A percentile compares a stretch with the other conserved stretches of the same genome.
Conservation (phyloP, 2,113 vertebrate species). For the Eretmochelys imbricata region DNA sequence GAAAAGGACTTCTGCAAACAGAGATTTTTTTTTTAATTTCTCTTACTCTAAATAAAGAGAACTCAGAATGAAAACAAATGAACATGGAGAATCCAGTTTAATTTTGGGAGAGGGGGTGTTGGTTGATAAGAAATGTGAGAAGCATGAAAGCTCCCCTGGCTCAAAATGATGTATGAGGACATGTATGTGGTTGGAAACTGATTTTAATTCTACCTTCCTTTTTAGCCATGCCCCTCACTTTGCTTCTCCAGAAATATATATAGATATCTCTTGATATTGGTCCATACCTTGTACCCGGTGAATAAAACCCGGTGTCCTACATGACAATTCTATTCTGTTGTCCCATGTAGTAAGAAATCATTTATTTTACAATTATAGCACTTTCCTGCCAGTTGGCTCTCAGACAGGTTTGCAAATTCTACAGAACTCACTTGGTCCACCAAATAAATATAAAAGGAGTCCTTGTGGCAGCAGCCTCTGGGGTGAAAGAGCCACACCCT, state of each 20-base stretch:
- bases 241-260: background rate
- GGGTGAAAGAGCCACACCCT: background rate
- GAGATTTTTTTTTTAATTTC: background rate
- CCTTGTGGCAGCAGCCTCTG: background rate
- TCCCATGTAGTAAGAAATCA: background rate
- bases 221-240: background rate
- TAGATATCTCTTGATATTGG: background rate
- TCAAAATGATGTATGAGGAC: background rate
- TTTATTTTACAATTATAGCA: fast-evolving
- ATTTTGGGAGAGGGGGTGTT: background rate
- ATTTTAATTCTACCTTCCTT: background rate
- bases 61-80: background rate
- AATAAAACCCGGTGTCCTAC: background rate
- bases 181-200: background rate
- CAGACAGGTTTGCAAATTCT: fast-evolving
- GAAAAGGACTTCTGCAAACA: background rate
- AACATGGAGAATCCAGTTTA: background rate
- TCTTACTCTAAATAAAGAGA: background rate
- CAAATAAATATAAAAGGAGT: background rate
- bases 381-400: background rate
- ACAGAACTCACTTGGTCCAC: background rate
- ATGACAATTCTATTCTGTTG: background rate
- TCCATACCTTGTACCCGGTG: background rate
- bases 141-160: background rate
- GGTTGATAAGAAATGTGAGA: background rate